Base-by-base conservation (phyloP, 2,888 invertebrate genomes). In the Apodemia hepburni region DNA sequence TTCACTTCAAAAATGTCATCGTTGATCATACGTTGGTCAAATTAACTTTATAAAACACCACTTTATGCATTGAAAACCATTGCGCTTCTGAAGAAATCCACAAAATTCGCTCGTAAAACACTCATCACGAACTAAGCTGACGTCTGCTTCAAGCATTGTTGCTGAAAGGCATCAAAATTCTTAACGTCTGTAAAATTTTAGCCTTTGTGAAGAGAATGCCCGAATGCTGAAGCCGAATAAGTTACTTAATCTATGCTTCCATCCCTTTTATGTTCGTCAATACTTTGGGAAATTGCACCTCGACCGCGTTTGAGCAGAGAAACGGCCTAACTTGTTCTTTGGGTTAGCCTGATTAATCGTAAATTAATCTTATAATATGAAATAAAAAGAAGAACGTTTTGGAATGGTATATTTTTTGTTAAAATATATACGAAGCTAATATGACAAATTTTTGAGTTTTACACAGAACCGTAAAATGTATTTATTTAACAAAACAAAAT, bases 401-500 rank as follows among this genome's bases (percentile, higher is more conserved):
- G 4, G 1, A 2, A 38, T 4, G 7, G 38, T 7, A 12, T 12
- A 12, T 11, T 3, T 38, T 38, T 38, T 12, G 7, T 35, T 35
- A 12, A 38, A 12, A 12, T 3, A 38, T 4, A 38, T 0, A 0
- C 2, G 0, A 12, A 38, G 38, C 38, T 7, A 12, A 12, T 3
- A 2, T 12, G 12, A 3, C 12, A 38, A 12, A 12, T 38, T 38
- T 12, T 33, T 7, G 7, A 33, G 33, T 33, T 33, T 7, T 33
- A 33, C 7, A 33, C 33, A 8, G 8, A 22, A 22, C 22, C 22
- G 22, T 22, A 85, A 85, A 85, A 85, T 82, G 80, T 88, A 83
- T 91, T 92, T 91, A 90, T 89, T 85, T 85, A 88, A 90, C 87
- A 88, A 89, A 89, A 82, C 81, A 49, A 81, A 74, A 77, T 80